These are phyloP conservation scores for Hyalella azteca DNA, from an alignment of 2,888 invertebrate species.

Conservation along the genomic window DNA sequence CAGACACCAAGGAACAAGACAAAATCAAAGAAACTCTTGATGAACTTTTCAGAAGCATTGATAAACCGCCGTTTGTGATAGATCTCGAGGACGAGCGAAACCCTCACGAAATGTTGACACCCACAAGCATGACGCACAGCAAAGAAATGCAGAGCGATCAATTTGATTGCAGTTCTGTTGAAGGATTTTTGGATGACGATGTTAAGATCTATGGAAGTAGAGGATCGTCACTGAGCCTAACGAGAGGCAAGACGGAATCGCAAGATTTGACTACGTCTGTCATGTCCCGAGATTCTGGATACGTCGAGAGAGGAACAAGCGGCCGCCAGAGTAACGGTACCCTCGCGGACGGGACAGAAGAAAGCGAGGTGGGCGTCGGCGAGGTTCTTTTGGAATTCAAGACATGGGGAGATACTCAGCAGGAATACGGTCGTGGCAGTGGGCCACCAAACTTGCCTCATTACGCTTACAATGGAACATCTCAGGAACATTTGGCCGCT, in stretches of 20 bases:
- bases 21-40: neutral
- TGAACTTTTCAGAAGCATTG: constrained; percentile 21
- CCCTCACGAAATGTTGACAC: neutral
- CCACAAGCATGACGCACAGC: constrained; percentile 11
- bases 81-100: constrained; percentile 14
- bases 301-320: constrained; percentile 49
- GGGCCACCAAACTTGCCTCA: constrained; percentile 45
- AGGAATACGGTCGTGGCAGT: constrained; percentile 53
- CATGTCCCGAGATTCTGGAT: constrained; percentile 56
- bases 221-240: constrained; percentile 6
- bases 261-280: constrained; percentile 46
- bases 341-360: constrained; percentile 26
- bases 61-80: constrained; percentile 36
- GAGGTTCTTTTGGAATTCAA: neutral
- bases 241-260: constrained; percentile 3
- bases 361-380: constrained; percentile 18
- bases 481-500: constrained; percentile 51
- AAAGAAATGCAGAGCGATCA: constrained; percentile 5
- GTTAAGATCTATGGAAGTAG: neutral
- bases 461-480: constrained; percentile 51
- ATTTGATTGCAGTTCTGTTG: constrained; percentile 18
- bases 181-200: constrained; percentile 23
- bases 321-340: constrained; percentile 47
- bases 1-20: neutral
- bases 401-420: constrained; percentile 42